Evolutionary conservation across 2,113 vertebrate genomes (phyloP), one percentile per base, ranked within the genome.

Genomic region (Empidonax alnorum): DNA sequence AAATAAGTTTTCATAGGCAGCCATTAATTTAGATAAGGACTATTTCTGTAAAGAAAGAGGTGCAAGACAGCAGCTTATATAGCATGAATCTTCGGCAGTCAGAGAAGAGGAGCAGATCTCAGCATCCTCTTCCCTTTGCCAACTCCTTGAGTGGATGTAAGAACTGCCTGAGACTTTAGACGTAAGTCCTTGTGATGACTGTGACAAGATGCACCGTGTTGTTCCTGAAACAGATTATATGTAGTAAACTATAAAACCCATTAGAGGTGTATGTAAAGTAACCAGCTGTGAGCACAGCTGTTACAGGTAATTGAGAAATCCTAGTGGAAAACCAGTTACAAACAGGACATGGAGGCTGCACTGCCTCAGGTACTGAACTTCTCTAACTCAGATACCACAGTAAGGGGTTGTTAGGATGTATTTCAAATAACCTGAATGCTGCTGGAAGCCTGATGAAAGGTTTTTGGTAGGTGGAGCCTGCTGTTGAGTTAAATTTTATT

Each of bases 181-280:
- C 5, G 14, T 52, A 61, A 81, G 62, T 62, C n/a, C 18, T 71
- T 59, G 28, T 3, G 2, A 83, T 65, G 49, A 52, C 46, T 79
- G 39, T 47, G 58, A 79, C 53, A 88, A 75, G 44, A 83, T 39
- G n/a, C 68, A 79, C 30, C 21, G 35, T 20, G 49, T 53, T 65
- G 52, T 61, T 88, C 46, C 19, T 61, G 67, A 52, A 53, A 81
- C 4, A 77, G 65, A 20, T 77, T 62, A 74, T 25, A 74, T 0
- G 1, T 9, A 1, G 1, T 28, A 87, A 87, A 56, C 2, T 2
- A 63, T 11, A 39, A 69, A 79, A 77, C 3, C 33, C 15, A 1
- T 16, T 44, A 61, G 35, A 62, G 14, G 10, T 27, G 9, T 20
- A 61, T n/a, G 27, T 49, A 55, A 88, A 94, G 31, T 25, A 80